These are phyloP conservation scores for Eupithecia subfuscata DNA, from an alignment of 2,888 invertebrate species.

Conservation along the genomic window DNA sequence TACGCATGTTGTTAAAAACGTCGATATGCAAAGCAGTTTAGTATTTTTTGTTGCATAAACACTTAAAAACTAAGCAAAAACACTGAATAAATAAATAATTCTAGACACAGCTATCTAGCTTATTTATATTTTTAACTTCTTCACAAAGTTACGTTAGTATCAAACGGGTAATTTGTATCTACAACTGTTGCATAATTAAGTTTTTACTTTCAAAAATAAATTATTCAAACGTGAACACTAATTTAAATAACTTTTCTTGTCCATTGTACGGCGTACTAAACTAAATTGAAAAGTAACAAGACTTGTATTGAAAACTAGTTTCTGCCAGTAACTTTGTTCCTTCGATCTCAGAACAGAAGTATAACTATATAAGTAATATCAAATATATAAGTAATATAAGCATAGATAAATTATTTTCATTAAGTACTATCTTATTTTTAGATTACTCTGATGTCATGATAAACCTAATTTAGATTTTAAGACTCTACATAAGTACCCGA, in stretches of 20 bases:
- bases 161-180: neutral
- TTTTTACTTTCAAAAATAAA: slow-evolving; percentile 31
- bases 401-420: too few relatives aligned
- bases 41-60: slow-evolving; percentile 7
- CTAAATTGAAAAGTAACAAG: slow-evolving; percentile 23
- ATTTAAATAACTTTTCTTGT: slow-evolving; percentile 29
- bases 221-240: slow-evolving; percentile 22
- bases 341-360: neutral
- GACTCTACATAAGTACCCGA: neutral
- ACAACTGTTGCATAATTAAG: slow-evolving; percentile 16
- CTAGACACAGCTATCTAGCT: neutral
- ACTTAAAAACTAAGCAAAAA: neutral
- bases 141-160: neutral
- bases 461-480: neutral
- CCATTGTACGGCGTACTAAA: slow-evolving; percentile 25
- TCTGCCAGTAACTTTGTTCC: neutral
- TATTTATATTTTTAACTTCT: neutral
- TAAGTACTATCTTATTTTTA: too few relatives aligned
- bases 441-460: too few relatives aligned
- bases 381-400: too few relatives aligned
- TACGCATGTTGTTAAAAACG: slow-evolving; percentile 16
- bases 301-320: neutral
- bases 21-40: neutral
- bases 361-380: too few relatives aligned
- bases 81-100: neutral